phyloP scores from a whole-genome alignment of 2,888 invertebrate genomes.

The Acrobasis consociella region DNA sequence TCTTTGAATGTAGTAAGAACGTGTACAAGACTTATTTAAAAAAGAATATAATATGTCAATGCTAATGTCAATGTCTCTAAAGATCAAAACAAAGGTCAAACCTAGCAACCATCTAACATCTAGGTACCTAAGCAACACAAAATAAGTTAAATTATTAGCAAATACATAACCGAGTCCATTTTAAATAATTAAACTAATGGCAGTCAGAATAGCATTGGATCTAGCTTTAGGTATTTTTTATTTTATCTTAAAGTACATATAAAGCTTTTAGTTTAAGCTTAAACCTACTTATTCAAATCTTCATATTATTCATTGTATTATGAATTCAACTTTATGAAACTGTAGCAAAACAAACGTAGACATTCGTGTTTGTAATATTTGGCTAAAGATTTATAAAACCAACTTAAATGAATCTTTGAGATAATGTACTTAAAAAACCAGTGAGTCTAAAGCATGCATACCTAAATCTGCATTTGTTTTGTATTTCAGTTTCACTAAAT shows the following conservation, averaged over 20 bases:
- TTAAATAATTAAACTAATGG: conserved; percentile 42
- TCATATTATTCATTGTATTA: background rate
- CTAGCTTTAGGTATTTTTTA: conserved; percentile 55
- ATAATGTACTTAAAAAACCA: background rate
- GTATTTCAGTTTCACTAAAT: conserved; percentile 67
- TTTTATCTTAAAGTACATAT: no score
- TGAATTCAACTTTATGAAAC: conserved; percentile 47
- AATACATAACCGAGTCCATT: background rate
- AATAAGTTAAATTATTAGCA: conserved; percentile 10
- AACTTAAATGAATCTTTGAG: no score
- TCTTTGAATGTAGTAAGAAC: no score
- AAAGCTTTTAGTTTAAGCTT: no score
- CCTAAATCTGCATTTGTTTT: conserved; percentile 54
- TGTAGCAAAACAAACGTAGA: conserved; percentile 64
- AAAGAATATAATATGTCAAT: no score
- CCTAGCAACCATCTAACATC: no score
- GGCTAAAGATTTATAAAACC: background rate
- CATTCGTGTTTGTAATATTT: background rate
- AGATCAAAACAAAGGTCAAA: no score
- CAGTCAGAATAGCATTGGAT: conserved; percentile 59
- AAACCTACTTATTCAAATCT: no score
- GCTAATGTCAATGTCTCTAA: no score
- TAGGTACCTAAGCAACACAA: background rate
- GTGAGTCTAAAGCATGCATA: conserved; percentile 7
- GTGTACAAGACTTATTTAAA: no score